Conservation (phyloP, 2,113 vertebrate species). For the Eclectus roratus region DNA sequence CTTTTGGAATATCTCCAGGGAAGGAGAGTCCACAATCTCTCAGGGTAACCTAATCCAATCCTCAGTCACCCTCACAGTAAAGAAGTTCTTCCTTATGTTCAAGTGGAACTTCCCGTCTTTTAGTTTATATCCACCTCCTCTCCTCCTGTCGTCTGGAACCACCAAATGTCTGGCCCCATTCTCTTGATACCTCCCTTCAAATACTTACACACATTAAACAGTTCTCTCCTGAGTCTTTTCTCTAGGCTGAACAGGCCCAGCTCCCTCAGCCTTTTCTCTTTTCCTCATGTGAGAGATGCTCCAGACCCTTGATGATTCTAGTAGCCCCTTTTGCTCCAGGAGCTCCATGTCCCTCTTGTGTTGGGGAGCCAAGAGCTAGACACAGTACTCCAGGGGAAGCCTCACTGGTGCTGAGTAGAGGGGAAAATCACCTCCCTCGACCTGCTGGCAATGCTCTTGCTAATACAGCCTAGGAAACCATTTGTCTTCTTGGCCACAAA, state of each 20-base stretch:
- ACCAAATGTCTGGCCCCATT: neutral
- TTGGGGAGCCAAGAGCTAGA: neutral
- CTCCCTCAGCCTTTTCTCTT: neutral
- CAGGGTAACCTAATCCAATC: neutral
- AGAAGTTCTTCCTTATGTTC: neutral
- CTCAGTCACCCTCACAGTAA: neutral
- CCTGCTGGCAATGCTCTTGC: neutral
- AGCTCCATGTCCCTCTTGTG: neutral
- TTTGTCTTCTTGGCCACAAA: neutral
- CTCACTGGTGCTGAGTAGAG: neutral
- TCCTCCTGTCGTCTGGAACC: neutral
- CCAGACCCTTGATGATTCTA: neutral
- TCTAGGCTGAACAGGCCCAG: neutral
- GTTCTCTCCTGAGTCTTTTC: neutral
- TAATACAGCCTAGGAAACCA: neutral
- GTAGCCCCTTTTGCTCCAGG: neutral
- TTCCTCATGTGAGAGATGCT: neutral
- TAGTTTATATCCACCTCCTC: neutral
- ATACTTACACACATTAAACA: neutral
- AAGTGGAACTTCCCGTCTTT: neutral
- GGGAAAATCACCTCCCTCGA: neutral
- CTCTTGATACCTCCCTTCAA: neutral
- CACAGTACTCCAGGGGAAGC: neutral
- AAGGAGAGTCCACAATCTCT: neutral
- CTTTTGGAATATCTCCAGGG: neutral